Evolutionary conservation across 2,797 vertebrate genomes (phyloP).

Genomic region (Clarias laeviceps): DNA sequence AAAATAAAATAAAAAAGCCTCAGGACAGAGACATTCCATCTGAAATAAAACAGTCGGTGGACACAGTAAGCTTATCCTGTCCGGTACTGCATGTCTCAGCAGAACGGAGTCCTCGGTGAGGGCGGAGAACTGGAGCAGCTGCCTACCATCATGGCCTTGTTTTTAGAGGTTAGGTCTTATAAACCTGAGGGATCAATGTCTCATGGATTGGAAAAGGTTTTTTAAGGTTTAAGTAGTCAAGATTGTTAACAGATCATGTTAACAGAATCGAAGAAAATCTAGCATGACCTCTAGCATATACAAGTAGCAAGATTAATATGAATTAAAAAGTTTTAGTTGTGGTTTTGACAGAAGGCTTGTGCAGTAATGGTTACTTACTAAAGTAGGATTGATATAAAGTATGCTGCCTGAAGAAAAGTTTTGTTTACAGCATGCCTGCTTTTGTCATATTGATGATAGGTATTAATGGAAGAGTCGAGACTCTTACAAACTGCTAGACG

Average conservation of each 20-base stretch:
- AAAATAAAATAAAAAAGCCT: slow-evolving; percentile 58
- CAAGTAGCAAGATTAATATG: neutral
- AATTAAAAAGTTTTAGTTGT: neutral
- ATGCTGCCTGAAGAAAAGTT: too few species aligned
- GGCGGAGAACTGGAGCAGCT: slow-evolving; percentile 48
- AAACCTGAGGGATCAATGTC: slow-evolving; percentile 14
- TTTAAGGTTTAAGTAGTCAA: neutral
- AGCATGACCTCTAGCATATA: neutral
- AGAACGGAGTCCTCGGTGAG: slow-evolving; percentile 36
- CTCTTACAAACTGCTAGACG: too few species aligned
- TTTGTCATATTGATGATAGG: too few species aligned
- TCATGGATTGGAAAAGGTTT: neutral
- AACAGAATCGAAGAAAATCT: neutral
- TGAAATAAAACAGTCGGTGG: slow-evolving; percentile 69
- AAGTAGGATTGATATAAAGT: too few species aligned
- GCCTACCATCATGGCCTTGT: slow-evolving; percentile 43
- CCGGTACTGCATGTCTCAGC: slow-evolving; percentile 45
- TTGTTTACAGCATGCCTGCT: too few species aligned
- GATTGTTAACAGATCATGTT: neutral
- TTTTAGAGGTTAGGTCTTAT: slow-evolving; percentile 23
- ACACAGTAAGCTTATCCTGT: slow-evolving; percentile 56
- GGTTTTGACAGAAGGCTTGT: neutral
- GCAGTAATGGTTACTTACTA: neutral
- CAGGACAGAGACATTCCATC: slow-evolving; percentile 60
- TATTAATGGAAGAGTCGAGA: too few species aligned